These are phyloP conservation scores for Limnodromus scolopaceus DNA, from an alignment of 2,797 vertebrate genomes.

Conservation along the genomic window DNA sequence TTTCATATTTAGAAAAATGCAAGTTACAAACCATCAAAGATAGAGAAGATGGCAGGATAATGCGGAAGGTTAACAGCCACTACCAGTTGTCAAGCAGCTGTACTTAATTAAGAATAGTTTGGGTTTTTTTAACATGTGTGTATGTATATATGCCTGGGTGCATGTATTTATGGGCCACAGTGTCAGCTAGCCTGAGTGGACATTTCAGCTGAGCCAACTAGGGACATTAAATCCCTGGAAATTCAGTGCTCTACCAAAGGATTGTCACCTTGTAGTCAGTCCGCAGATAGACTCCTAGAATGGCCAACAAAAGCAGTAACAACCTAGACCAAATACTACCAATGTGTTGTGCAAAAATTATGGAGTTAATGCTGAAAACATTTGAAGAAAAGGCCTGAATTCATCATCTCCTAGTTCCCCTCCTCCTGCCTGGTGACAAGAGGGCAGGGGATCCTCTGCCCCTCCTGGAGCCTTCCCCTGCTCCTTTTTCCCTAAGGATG, in stretches of 20 bases:
- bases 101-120: background rate
- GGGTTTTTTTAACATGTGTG: background rate
- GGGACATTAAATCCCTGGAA: background rate
- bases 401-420: no score
- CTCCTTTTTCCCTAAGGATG: no score
- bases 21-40: background rate
- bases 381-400: background rate
- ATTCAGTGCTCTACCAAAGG: background rate
- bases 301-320: background rate
- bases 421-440: no score
- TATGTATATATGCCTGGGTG: background rate
- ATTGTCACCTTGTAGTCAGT: background rate
- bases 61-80: background rate
- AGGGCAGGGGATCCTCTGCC: no score
- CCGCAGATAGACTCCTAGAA: background rate
- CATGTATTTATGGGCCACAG: background rate
- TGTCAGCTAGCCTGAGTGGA: background rate
- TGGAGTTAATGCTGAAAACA: background rate
- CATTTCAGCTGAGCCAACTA: background rate
- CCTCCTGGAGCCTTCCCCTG: no score
- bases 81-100: background rate
- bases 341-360: background rate
- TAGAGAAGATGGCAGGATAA: background rate
- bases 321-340: background rate
- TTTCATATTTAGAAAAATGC: background rate